Base-by-base conservation (phyloP, 1,140 invertebrate genomes). In the Diorhabda carinulata region DNA sequence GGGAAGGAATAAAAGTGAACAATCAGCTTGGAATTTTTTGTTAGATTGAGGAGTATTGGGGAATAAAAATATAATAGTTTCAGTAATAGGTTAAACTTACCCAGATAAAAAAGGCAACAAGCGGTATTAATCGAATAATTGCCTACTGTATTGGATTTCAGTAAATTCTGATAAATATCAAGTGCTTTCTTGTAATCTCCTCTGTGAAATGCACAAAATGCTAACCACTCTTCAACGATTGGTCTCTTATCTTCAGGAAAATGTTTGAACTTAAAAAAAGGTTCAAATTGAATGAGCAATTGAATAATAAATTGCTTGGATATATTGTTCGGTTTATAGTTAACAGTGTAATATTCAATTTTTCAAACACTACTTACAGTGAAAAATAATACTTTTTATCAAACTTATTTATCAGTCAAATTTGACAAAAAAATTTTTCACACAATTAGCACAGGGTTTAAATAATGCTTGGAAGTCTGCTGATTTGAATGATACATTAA, bases 41-140 rank as follows among this genome's bases (percentile, higher is more conserved):
- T 25, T 25, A 25, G 25, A 25, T 25, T 25, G 25, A 25, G 25
- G 25, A 1, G 25, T 25, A 25, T 25, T 25, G 25, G 25, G 25
- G 25, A 25, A 25, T 25, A 25, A 25, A 25, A 25, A 25, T 25
- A 25, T 25, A 25, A 25, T 25, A 25, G 25, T 25, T 25, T 25
- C 25, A 25, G 25, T 25, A 25, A 25, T 25, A 25, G 25, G 25
- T 25, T 52, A 8, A 41, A 72, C 44, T 66, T 89, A 79, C 96
- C 97, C 69, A 98, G 84, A 78, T 95, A 98, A 80, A 99, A 99
- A 81, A 95, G 95, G 81, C 95, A 98, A 68, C 97, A 97, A 5
- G 94, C 95, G 4, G 98, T 82, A 83, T 96, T 96, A 3, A 92
- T 86, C 57, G 84, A 83, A 3, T 94, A 76, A 70, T 90, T 84